A percentile compares a stretch with the other conserved stretches of the same genome.
These are phyloP conservation scores for Podarcis siculus DNA, from an alignment of 2,797 vertebrate genomes.

Conservation along the genomic window DNA sequence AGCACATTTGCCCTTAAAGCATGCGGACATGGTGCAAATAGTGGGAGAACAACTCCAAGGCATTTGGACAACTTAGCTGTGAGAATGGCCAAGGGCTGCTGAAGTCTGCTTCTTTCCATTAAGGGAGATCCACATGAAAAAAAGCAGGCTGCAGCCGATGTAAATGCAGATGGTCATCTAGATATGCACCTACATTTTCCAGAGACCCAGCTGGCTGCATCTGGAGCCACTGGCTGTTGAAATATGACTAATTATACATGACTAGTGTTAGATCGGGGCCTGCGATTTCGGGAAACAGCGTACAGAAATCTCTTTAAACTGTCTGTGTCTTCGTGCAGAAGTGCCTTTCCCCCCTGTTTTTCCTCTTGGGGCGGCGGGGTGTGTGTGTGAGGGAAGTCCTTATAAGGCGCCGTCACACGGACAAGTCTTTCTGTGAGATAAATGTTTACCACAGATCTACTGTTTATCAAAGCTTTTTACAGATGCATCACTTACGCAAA, in stretches of 20 bases:
- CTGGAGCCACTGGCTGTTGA: background rate
- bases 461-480: conserved; percentile 60
- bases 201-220: background rate
- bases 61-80: background rate
- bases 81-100: background rate
- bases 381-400: conserved; percentile 44
- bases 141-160: background rate
- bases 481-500: conserved; percentile 67
- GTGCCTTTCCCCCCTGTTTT: conserved; percentile 46
- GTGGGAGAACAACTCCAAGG: background rate
- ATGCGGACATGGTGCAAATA: background rate
- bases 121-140: background rate
- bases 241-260: background rate
- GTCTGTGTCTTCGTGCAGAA: background rate
- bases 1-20: background rate
- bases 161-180: background rate
- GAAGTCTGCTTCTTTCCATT: background rate
- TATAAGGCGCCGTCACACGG: conserved; percentile 60
- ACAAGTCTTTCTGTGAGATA: conserved; percentile 53
- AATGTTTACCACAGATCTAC: conserved; percentile 54
- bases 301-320: conserved; percentile 43
- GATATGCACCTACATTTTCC: background rate
- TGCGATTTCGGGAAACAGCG: background rate
- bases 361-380: background rate
- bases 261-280: background rate